Conservation (phyloP, 2,888 invertebrate species). For the Bruchidius siliquastri region DNA sequence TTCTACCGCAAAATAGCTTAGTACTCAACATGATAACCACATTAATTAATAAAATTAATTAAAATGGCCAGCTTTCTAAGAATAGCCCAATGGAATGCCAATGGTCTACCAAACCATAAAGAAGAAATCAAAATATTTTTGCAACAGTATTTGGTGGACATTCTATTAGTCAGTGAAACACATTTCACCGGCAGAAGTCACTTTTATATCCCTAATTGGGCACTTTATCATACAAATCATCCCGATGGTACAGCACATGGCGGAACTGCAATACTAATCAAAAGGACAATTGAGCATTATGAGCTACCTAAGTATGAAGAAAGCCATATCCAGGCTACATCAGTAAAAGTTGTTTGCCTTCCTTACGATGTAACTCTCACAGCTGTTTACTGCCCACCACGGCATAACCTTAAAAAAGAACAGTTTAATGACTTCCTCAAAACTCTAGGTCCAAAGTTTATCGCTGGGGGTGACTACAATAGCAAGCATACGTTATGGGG, state of each 20-base stretch:
- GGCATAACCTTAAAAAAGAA: background rate
- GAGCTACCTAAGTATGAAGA: background rate
- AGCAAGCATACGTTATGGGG: background rate
- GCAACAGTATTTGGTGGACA: background rate
- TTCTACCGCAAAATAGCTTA: conserved; percentile 9
- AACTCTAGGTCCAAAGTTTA: background rate
- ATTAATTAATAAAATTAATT: background rate
- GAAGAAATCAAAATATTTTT: conserved; percentile 1
- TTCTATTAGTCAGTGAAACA: background rate
- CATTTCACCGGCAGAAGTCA: background rate
- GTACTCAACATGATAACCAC: conserved; percentile 11
- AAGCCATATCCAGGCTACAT: background rate
- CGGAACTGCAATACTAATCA: conserved; percentile 3
- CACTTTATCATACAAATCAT: conserved; percentile 1
- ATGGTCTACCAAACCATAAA: conserved; percentile 9
- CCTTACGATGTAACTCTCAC: background rate
- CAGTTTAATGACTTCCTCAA: background rate
- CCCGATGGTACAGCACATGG: conserved; percentile 1
- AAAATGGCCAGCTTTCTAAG: background rate
- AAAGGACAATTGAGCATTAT: conserved; percentile 2
- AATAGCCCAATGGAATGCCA: conserved; percentile 12
- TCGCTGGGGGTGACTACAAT: background rate
- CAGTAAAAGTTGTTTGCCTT: background rate
- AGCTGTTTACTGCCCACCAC: conserved; percentile 1
- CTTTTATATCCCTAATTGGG: background rate